Evolutionary conservation across 2,797 vertebrate species (phyloP).

Genomic region (Alcedo quadribrachys): DNA sequence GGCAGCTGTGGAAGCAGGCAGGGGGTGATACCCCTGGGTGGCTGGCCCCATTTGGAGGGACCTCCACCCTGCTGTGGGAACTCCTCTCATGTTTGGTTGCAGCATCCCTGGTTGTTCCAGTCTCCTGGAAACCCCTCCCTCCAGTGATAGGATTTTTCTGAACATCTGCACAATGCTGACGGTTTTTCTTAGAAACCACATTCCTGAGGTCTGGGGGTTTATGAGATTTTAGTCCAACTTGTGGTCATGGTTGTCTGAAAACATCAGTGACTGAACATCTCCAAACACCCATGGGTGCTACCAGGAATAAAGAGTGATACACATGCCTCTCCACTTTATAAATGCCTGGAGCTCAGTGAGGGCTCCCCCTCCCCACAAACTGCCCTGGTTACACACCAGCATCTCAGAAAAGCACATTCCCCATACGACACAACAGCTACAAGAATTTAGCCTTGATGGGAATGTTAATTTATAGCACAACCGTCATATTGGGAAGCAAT

Average conservation of each 20-base stretch:
- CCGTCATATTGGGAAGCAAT: neutral
- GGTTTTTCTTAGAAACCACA: neutral
- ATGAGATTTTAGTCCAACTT: neutral
- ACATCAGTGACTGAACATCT: neutral
- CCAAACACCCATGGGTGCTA: rapidly evolving
- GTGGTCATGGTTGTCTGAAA: neutral
- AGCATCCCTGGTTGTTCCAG: rapidly evolving
- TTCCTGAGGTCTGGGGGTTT: neutral
- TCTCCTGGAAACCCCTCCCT: neutral
- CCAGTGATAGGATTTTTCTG: neutral
- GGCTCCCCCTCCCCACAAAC: neutral
- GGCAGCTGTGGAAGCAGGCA: neutral
- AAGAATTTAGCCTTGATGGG: neutral
- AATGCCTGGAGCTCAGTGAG: rapidly evolving
- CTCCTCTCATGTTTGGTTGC: neutral
- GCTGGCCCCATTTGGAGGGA: rapidly evolving
- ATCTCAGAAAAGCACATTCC: neutral
- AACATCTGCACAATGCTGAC: neutral
- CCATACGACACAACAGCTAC: rapidly evolving
- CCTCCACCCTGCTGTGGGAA: rapidly evolving
- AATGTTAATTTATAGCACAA: neutral
- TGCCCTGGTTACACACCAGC: rapidly evolving
- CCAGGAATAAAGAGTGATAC: rapidly evolving
- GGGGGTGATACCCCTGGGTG: rapidly evolving
- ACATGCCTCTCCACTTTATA: rapidly evolving